Evolutionary conservation across 2,797 vertebrate species (phyloP).

Genomic region (Chaenodraco wilsoni): DNA sequence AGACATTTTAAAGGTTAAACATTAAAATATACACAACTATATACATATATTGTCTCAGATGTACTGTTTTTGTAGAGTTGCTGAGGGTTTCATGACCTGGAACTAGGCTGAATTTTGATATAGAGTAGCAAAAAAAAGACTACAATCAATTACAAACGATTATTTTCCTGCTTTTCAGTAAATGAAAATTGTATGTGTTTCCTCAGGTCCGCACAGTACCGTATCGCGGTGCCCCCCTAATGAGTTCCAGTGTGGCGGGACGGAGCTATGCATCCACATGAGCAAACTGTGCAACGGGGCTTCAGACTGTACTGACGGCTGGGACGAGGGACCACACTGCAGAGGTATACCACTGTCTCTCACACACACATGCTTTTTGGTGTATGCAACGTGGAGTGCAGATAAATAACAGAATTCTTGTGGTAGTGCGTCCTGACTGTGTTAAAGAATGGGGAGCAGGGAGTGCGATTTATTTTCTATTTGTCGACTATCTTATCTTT

Average conservation of each 20-base stretch:
- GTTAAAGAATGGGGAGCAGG: neutral
- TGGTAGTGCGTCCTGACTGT: neutral
- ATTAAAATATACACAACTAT: neutral
- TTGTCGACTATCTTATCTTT: neutral
- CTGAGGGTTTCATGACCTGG: neutral
- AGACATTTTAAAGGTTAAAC: neutral
- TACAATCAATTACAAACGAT: neutral
- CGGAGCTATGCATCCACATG: conserved; percentile 93
- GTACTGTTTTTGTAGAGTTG: neutral
- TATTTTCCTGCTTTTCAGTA: conserved; percentile 4
- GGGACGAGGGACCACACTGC: conserved; percentile 94
- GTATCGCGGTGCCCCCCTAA: conserved; percentile 92
- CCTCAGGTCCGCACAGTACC: conserved; percentile 91
- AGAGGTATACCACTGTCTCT: conserved; percentile 85
- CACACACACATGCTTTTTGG: neutral
- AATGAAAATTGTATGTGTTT: conserved; percentile 29
- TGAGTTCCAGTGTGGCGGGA: conserved; percentile 93
- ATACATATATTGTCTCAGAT: neutral
- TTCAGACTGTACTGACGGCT: conserved; percentile 91
- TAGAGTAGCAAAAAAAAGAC: neutral
- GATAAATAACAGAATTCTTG: neutral
- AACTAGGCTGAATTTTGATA: neutral
- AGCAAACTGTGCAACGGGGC: conserved; percentile 91
- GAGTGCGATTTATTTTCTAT: conserved; percentile 5
- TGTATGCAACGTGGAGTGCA: neutral